Percentiles rank a stretch among this genome's conserved stretches.
Evolutionary conservation across 1,140 invertebrate genomes (phyloP).

Genomic region (Aphelenchoides fujianensis): DNA sequence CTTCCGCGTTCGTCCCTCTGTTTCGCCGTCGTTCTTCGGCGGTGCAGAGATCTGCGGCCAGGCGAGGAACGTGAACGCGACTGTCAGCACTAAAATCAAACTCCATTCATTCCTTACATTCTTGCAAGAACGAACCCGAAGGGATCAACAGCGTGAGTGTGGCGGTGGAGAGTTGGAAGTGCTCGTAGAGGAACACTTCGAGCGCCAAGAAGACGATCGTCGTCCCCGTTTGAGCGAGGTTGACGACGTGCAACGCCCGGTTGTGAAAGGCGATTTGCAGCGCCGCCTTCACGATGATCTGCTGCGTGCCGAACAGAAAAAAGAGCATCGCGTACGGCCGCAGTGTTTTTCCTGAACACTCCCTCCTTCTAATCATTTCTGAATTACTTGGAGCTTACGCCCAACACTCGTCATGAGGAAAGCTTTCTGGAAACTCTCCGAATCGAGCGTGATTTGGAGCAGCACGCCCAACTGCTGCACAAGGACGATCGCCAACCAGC

Average conservation of each 20-base stretch:
- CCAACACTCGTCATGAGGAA: background rate
- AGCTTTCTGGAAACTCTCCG: slow-evolving; percentile 22
- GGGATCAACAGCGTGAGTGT: slow-evolving; percentile 18
- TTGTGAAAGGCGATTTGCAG: slow-evolving; percentile 28
- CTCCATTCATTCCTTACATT: too few relatives aligned
- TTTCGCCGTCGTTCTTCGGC: background rate
- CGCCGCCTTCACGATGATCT: slow-evolving; percentile 18
- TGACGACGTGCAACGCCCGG: slow-evolving; percentile 24
- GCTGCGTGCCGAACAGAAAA: slow-evolving; percentile 4
- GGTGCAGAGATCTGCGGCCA: background rate
- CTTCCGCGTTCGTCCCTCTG: slow-evolving; percentile 18
- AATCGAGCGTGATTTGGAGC: slow-evolving; percentile 19
- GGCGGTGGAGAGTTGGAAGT: slow-evolving; percentile 29
- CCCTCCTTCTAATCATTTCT: slow-evolving; percentile 16
- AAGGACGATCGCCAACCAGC: slow-evolving; percentile 29
- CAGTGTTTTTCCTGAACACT: slow-evolving; percentile 6
- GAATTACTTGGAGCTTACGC: too few relatives aligned
- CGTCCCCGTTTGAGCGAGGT: background rate
- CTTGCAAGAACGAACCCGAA: slow-evolving; percentile 17
- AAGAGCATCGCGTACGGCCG: slow-evolving; percentile 22
- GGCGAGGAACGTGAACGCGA: background rate
- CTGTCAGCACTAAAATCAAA: background rate
- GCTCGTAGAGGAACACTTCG: slow-evolving; percentile 30
- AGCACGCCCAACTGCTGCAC: slow-evolving; percentile 31
- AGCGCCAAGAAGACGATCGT: slow-evolving; percentile 16